Percentiles rank a stretch among this genome's conserved stretches.
Evolutionary conservation across 1,140 invertebrate species (phyloP).

Genomic region (Orchestia grillus): DNA sequence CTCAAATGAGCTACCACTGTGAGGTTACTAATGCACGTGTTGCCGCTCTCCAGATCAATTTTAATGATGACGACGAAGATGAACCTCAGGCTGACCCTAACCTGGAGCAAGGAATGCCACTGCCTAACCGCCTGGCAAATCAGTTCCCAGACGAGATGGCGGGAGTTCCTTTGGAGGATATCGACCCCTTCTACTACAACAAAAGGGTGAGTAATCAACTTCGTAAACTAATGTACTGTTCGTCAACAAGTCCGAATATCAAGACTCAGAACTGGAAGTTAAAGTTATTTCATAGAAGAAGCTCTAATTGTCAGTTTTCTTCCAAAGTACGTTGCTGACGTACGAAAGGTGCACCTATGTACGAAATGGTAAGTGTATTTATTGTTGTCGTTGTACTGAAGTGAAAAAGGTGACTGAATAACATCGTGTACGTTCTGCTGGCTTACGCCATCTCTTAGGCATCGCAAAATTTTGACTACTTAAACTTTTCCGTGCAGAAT

Average conservation of each 20-base stretch:
- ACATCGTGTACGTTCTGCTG: background rate
- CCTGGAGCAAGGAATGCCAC: slow-evolving; percentile 86
- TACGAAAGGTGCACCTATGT: too few species aligned
- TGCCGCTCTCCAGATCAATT: slow-evolving; percentile 80
- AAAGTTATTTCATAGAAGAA: too few species aligned
- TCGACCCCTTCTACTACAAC: slow-evolving; percentile 93
- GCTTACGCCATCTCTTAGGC: too few species aligned
- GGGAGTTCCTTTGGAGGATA: slow-evolving; percentile 94
- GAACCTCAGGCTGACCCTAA: slow-evolving; percentile 92
- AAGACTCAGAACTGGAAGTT: too few species aligned
- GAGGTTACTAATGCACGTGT: background rate
- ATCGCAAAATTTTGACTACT: background rate
- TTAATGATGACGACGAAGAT: slow-evolving; percentile 96
- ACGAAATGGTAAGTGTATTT: too few species aligned
- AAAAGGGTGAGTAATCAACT: slow-evolving; percentile 80
- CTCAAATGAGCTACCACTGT: background rate
- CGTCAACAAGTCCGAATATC: background rate
- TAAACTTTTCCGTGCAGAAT: background rate
- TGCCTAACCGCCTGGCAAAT: slow-evolving; percentile 80
- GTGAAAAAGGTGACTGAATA: background rate
- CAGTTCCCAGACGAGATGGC: slow-evolving; percentile 90
- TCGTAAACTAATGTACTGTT: background rate
- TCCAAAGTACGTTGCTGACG: too few species aligned
- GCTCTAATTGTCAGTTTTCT: too few species aligned
- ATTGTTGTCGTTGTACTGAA: background rate